These are phyloP conservation scores for Nebria salina DNA, from an alignment of 2,888 invertebrate species.

Conservation along the genomic window DNA sequence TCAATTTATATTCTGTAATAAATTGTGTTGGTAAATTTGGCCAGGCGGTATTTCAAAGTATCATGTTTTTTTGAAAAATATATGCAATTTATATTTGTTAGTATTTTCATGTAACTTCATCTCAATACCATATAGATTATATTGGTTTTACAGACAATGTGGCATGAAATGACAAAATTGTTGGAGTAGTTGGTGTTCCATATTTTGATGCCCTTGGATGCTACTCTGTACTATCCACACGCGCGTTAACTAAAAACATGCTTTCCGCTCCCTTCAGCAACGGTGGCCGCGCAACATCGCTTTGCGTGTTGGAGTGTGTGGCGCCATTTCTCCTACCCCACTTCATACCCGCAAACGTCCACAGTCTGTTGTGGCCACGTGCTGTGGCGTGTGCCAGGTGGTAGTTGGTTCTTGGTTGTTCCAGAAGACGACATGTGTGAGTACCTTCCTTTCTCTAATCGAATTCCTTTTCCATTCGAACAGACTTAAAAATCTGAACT, in stretches of 20 bases:
- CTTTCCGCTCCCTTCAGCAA: background rate
- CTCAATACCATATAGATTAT: too few relatives aligned
- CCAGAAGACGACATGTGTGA: slow-evolving; percentile 19
- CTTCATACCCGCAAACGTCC: background rate
- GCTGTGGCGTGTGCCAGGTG: slow-evolving; percentile 18
- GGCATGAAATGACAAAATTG: too few relatives aligned
- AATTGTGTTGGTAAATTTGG: too few relatives aligned
- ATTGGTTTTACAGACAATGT: too few relatives aligned
- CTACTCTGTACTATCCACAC: slow-evolving; percentile 10
- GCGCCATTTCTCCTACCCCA: background rate
- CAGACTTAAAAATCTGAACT: slow-evolving; percentile 15
- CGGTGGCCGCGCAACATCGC: background rate
- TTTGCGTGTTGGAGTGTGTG: background rate
- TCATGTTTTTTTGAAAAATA: too few relatives aligned
- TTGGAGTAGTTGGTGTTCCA: background rate
- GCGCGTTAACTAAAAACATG: background rate
- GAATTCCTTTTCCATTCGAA: slow-evolving; percentile 17
- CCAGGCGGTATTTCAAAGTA: too few relatives aligned
- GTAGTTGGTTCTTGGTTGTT: slow-evolving; percentile 13
- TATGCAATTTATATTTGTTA: too few relatives aligned
- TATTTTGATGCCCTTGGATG: background rate
- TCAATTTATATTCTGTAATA: too few relatives aligned
- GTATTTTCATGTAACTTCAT: too few relatives aligned
- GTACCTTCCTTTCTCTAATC: slow-evolving; percentile 13
- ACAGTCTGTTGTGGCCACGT: slow-evolving; percentile 11